These are phyloP conservation scores for Belgica antarctica DNA, from an alignment of 2,888 invertebrate species.

Conservation along the genomic window DNA sequence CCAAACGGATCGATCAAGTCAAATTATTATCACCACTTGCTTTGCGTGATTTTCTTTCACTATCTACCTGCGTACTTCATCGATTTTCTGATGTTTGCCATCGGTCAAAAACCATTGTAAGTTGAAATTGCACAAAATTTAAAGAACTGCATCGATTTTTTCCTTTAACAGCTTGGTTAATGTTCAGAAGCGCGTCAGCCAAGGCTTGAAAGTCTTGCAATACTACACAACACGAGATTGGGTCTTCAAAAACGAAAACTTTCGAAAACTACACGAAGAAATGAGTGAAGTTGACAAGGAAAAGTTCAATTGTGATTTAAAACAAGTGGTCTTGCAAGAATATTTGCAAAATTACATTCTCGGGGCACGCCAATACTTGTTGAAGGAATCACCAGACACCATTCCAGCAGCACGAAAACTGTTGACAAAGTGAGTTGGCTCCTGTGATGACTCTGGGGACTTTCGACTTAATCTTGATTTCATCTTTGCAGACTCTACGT, in stretches of 20 bases:
- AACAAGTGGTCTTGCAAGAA: constrained; percentile 60
- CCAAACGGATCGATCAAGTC: constrained; percentile 72
- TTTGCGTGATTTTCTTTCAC: constrained; percentile 70
- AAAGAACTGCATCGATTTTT: background rate
- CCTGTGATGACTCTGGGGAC: constrained; percentile 46
- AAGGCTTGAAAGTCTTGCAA: constrained; percentile 64
- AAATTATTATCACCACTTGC: constrained; percentile 63
- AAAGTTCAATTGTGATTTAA: constrained; percentile 60
- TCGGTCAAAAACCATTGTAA: constrained; percentile 77
- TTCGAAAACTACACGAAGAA: constrained; percentile 57
- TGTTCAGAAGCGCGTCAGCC: constrained; percentile 60
- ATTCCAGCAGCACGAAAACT: constrained; percentile 69
- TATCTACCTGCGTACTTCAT: constrained; percentile 74
- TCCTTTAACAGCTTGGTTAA: constrained; percentile 62
- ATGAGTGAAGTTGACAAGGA: constrained; percentile 60
- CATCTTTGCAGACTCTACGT: constrained; percentile 60
- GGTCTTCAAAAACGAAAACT: constrained; percentile 68
- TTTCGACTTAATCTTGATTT: constrained; percentile 45
- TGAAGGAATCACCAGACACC: constrained; percentile 77
- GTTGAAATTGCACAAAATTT: constrained; percentile 51
- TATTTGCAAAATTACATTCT: constrained; percentile 71
- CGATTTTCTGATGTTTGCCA: constrained; percentile 65
- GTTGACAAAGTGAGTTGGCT: constrained; percentile 58
- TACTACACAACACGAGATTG: constrained; percentile 79
- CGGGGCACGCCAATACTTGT: constrained; percentile 78